Percentiles rank a stretch among this genome's conserved stretches.
Evolutionary conservation across 1,140 invertebrate genomes (phyloP).

Genomic region (Zaprionus lachaisei): DNA sequence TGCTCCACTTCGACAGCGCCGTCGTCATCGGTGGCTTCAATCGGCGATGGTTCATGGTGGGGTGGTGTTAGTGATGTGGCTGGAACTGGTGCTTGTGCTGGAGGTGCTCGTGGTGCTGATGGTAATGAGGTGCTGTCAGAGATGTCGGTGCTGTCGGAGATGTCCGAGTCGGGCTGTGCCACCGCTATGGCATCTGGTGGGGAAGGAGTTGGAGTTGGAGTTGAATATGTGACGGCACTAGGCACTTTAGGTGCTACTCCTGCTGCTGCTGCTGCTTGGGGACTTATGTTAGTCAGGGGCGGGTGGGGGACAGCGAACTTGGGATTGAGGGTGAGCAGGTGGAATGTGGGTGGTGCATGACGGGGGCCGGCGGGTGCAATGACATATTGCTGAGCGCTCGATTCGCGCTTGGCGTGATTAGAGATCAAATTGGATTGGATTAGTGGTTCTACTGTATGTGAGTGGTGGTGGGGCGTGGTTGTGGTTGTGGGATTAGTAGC

Average conservation of each 20-base stretch:
- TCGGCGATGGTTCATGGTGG: conserved; percentile 56
- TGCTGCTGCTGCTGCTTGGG: conserved; percentile 32
- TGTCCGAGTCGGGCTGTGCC: conserved; percentile 54
- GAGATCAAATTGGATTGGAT: conserved; percentile 9
- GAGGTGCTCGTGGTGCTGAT: conserved; percentile 50
- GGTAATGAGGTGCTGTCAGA: conserved; percentile 41
- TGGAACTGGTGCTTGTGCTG: conserved; percentile 61
- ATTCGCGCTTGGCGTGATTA: conserved; percentile 31
- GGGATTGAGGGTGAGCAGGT: conserved; percentile 63
- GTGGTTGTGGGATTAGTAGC: conserved; percentile 16
- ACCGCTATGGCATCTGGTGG: conserved; percentile 83
- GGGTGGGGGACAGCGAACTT: conserved; percentile 11
- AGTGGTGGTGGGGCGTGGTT: conserved; percentile 9
- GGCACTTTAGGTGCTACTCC: conserved; percentile 32
- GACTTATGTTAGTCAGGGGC: conserved; percentile 25
- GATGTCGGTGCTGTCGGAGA: conserved; percentile 32
- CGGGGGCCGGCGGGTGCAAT: conserved; percentile 56
- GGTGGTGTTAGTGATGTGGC: conserved; percentile 76
- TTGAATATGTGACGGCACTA: conserved; percentile 66
- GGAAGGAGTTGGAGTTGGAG: conserved; percentile 71
- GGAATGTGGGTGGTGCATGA: conserved; percentile 59
- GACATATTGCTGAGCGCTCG: conserved; percentile 27
- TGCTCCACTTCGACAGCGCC: conserved; percentile 71
- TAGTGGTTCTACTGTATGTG: conserved; percentile 45
- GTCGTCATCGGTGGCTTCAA: conserved; percentile 11